Conservation (phyloP, 2,797 vertebrate species). For the Xiphorhynchus erythropygius region DNA sequence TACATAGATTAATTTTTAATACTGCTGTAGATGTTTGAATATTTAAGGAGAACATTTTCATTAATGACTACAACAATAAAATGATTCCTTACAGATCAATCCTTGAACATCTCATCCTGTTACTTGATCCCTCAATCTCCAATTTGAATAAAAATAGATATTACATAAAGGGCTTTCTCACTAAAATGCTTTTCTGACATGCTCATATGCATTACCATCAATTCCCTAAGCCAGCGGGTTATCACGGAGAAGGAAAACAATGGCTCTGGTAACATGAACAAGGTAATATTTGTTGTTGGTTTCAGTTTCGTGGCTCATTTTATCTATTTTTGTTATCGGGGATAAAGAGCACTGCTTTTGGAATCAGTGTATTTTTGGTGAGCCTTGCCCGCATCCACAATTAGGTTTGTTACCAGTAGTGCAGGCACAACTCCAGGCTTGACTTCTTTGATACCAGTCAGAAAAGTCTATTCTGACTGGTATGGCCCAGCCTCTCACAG, state of each 20-base stretch:
- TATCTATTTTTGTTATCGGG: neutral
- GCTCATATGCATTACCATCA: neutral
- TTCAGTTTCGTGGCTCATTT: neutral
- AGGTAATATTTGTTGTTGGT: neutral
- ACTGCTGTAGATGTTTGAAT: neutral
- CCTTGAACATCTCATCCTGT: neutral
- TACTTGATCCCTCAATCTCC: neutral
- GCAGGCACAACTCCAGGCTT: no score
- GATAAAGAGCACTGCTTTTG: neutral
- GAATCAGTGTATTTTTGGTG: neutral
- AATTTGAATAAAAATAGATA: slow-evolving; percentile 49
- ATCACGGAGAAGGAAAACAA: neutral
- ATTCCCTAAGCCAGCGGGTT: neutral
- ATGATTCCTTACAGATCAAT: slow-evolving; percentile 20
- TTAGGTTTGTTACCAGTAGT: neutral
- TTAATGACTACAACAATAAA: slow-evolving; percentile 28
- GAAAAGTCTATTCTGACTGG: neutral
- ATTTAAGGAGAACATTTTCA: slow-evolving; percentile 5
- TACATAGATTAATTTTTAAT: slow-evolving; percentile 23
- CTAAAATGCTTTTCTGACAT: neutral
- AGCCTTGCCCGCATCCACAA: neutral
- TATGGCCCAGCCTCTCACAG: neutral
- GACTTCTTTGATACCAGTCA: neutral
- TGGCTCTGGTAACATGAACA: neutral
- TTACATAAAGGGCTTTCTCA: slow-evolving; percentile 22